Percentiles rank a stretch among this genome's conserved stretches.
These are phyloP conservation scores for Butorides virescens DNA, from an alignment of 2,113 vertebrate genomes.

Conservation along the genomic window DNA sequence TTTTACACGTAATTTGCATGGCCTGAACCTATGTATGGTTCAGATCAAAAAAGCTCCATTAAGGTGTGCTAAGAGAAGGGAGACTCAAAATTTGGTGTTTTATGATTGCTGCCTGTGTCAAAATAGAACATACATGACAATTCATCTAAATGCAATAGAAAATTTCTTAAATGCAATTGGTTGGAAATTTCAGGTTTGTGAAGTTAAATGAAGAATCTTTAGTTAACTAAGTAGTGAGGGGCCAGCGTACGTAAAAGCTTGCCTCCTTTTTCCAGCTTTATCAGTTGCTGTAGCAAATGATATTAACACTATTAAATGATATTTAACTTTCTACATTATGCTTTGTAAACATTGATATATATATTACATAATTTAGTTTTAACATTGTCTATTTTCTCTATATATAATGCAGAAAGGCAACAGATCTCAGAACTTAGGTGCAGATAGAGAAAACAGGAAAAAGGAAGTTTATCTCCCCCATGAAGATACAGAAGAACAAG, in stretches of 20 bases:
- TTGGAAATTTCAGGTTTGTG: background rate
- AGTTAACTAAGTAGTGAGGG: background rate
- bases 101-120: background rate
- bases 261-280: background rate
- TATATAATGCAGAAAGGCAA: background rate
- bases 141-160: background rate
- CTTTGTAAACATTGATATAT: background rate
- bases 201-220: background rate
- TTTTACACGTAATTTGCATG: background rate
- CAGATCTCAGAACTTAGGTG: background rate
- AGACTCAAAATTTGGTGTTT: background rate
- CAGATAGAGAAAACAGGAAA: background rate
- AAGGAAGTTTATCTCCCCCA: background rate
- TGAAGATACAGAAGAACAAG: background rate
- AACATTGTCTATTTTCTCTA: background rate
- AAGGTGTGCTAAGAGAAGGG: background rate
- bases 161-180: background rate
- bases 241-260: background rate
- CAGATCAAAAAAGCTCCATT: background rate
- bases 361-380: background rate
- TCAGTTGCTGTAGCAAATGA: background rate
- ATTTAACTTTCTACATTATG: background rate
- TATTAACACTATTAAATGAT: background rate
- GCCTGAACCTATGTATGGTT: background rate
- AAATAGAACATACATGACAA: background rate